Base-by-base conservation (phyloP, 2,888 invertebrate species). In the Taenaris catops region DNA sequence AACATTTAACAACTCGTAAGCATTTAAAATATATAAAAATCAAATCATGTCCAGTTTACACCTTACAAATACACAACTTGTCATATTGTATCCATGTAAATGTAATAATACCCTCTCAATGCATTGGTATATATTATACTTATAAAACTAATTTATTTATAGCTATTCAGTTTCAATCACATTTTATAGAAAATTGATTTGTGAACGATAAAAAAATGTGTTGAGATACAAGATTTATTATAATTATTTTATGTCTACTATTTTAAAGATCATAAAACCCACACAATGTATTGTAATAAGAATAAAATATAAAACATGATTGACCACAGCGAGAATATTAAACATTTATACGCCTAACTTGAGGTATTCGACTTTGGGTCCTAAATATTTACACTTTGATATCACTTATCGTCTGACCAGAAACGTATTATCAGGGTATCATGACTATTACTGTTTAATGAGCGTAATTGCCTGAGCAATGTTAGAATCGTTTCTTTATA, bases 291-390 rank as follows among this genome's bases (percentile, higher is more conserved):
- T 16, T 18, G 14, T 12, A 11, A 26, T 12, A 20, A 25, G 25
- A 33, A 34, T 16, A 34, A 21, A 26, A 26, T 21, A 20, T 14
- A 14, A 19, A 25, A 25, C 25, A 14, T 18, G 34, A 34, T 21
- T 21, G 34, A 26, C 26, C 20, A 21, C 20, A 21, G 7, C 2
- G 21, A 16, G n/a, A n/a, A n/a, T n/a, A n/a, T n/a, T n/a, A n/a
- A 34, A 29, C 12, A 19, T 9, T 19, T 19, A 11, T 28, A 28
- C 28, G 20, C 20, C 9, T 20, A 34, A 34, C 16, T 26, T 34
- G 34, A 34, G 34, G 34, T 34, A 34, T 27, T 27, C 11, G 7
- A 34, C 14, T 20, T 26, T 26, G 21, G 34, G 21, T 26, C 26
- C 26, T 34, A 12, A 16, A 9, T 14, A 14, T 14, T 14, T 14